phyloP scores from a whole-genome alignment of 2,797 vertebrate genomes.

The Fundulus diaphanus region DNA sequence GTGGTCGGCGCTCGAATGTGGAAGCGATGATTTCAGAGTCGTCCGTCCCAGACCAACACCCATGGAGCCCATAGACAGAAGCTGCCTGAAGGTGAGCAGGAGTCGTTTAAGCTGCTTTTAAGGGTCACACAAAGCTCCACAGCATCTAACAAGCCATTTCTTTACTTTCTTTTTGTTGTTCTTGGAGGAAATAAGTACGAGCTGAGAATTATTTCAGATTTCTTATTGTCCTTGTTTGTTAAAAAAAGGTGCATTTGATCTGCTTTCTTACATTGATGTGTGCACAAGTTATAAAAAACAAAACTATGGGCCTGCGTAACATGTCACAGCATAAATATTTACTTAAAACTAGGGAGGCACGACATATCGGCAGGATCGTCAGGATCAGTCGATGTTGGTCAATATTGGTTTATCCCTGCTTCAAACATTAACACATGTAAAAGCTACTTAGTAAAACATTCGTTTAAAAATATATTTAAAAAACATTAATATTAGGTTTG shows the following conservation, averaged over 20 bases:
- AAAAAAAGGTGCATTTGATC: not conserved
- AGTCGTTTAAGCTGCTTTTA: not conserved
- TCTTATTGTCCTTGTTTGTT: not conserved
- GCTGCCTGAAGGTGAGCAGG: conserved; percentile 88
- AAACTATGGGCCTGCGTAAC: no score
- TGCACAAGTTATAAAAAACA: not conserved
- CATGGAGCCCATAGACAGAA: conserved; percentile 92
- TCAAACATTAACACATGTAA: not conserved
- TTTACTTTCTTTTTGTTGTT: not conserved
- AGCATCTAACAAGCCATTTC: not conserved
- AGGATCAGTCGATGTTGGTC: not conserved
- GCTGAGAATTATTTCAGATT: not conserved
- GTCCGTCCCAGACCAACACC: conserved; percentile 87
- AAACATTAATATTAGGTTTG: not conserved
- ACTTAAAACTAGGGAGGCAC: not conserved
- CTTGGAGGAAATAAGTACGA: no score
- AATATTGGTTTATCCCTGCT: not conserved
- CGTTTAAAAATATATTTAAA: not conserved
- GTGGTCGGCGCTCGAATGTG: conserved; percentile 92
- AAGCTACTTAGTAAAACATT: not conserved
- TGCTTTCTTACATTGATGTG: not conserved
- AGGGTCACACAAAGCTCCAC: not conserved
- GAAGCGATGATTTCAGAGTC: conserved; percentile 89
- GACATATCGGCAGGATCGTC: not conserved
- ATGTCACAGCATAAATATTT: no score